Evolutionary conservation across 2,888 invertebrate genomes (phyloP), one percentile per base, ranked within the genome.

Genomic region (Panzeria rudis): DNA sequence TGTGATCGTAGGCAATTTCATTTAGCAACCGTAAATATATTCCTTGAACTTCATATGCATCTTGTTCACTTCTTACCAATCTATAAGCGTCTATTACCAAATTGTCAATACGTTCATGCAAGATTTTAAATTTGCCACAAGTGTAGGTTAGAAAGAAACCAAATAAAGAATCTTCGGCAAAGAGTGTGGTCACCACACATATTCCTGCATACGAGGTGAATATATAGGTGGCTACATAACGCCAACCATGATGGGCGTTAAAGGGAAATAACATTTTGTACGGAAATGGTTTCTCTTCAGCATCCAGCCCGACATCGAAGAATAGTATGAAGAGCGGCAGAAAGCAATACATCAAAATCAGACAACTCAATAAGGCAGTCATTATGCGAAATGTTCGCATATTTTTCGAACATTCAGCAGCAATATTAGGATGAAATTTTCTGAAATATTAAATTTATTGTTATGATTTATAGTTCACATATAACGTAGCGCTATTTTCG

Each of bases 191-290:
- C 4, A 92, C 91, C 8, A 91, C 92, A 84, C 90, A 91, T 41
- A 92, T 89, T 6, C 92, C 93, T 15, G 92, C 92, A 66, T 88
- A 90, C 0, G 91, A 89, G 0, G 92, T 92, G 68, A 92, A 91
- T 3, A 91, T 75, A 68, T 92, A 92, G 1, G 92, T 92, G 4
- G 91, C 20, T 2, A 88, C 84, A 86, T 93, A 92, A 23, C 79
- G 73, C 89, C 89, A 88, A 35, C 88, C 90, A 4, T 85, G 86
- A 64, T 92, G 88, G 0, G 92, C 90, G 85, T 91, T 87, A 73
- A 87, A 92, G 0, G 92, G 92, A 81, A 93, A 93, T 2, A 89
- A 71, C 92, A 92, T 92, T 88, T 92, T 92, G 69, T 93, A 92
- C 0, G 92, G 92, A 87, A 92, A 93, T n/a, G 92, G 92, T 76